Evolutionary conservation across 1,140 invertebrate genomes (phyloP).

Genomic region (Trichonephila clavata): DNA sequence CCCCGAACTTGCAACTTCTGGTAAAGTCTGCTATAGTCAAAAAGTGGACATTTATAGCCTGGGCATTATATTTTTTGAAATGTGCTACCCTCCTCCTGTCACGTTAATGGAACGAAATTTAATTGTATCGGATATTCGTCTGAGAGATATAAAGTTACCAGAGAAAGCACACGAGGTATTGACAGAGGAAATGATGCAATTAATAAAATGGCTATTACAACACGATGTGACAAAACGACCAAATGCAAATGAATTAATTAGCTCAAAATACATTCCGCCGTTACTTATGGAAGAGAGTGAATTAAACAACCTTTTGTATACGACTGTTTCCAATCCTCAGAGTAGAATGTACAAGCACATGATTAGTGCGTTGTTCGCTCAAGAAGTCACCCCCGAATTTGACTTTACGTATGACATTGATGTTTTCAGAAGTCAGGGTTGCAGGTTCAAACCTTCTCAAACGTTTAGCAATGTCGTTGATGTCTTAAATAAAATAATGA

Average conservation of each 20-base stretch:
- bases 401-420: constrained; percentile 90
- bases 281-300: constrained; percentile 89
- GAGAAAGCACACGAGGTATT: constrained; percentile 83
- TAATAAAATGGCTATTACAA: constrained; percentile 88
- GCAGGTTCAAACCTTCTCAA: constrained; percentile 62
- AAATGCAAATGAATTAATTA: constrained; percentile 90
- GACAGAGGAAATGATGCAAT: constrained; percentile 81
- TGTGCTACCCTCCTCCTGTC: constrained; percentile 91
- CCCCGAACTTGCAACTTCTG: constrained; percentile 85
- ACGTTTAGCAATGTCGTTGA: constrained; percentile 79
- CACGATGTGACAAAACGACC: constrained; percentile 92
- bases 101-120: constrained; percentile 95
- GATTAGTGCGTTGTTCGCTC: constrained; percentile 83
- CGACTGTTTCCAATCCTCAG: constrained; percentile 89
- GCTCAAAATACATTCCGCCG: constrained; percentile 90
- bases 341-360: constrained; percentile 91
- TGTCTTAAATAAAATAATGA: constrained; percentile 85
- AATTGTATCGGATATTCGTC: constrained; percentile 87
- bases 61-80: constrained; percentile 96
- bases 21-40: constrained; percentile 81
- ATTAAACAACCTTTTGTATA: constrained; percentile 88
- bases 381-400: constrained; percentile 85
- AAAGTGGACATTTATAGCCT: constrained; percentile 97
- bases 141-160: constrained; percentile 86
- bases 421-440: constrained; percentile 73